Conservation (phyloP, 2,113 vertebrate genomes). For the Capreolus pygargus region DNA sequence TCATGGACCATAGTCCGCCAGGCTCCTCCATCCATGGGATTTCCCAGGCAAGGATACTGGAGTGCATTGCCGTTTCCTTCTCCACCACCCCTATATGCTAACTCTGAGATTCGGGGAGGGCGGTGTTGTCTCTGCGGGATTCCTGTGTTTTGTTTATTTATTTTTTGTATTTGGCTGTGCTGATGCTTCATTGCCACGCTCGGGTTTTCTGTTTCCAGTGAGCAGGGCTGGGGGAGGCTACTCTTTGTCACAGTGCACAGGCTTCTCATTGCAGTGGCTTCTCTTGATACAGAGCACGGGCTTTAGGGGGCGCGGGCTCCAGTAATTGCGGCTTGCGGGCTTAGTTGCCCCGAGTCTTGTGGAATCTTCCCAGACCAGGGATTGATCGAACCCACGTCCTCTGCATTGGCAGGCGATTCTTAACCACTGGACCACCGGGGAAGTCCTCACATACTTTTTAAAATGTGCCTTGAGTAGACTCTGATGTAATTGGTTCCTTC, state of each 20-base stretch:
- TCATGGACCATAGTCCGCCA: not conserved
- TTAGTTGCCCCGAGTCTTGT: not conserved
- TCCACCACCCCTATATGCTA: not conserved
- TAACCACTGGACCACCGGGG: not conserved
- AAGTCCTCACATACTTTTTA: not conserved
- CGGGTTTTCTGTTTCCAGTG: not conserved
- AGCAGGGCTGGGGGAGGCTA: not conserved
- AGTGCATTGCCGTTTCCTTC: not conserved
- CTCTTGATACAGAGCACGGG: not conserved
- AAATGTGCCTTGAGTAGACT: not conserved
- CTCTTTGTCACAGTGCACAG: not conserved
- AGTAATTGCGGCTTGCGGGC: accelerated
- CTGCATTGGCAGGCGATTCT: not conserved
- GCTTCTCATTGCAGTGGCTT: not conserved
- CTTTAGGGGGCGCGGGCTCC: not conserved
- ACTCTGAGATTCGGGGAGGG: not conserved
- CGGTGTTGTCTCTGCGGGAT: not conserved
- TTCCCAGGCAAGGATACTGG: not conserved
- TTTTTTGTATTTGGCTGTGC: not conserved
- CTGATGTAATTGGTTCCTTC: not conserved
- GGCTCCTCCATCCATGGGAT: not conserved
- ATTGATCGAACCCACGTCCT: not conserved
- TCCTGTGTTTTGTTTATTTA: not conserved
- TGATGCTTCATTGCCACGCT: not conserved
- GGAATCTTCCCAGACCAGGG: not conserved